Percentiles rank a stretch among this genome's conserved stretches.
Conservation (phyloP, 2,888 invertebrate species). For the Microchrysa polita region DNA sequence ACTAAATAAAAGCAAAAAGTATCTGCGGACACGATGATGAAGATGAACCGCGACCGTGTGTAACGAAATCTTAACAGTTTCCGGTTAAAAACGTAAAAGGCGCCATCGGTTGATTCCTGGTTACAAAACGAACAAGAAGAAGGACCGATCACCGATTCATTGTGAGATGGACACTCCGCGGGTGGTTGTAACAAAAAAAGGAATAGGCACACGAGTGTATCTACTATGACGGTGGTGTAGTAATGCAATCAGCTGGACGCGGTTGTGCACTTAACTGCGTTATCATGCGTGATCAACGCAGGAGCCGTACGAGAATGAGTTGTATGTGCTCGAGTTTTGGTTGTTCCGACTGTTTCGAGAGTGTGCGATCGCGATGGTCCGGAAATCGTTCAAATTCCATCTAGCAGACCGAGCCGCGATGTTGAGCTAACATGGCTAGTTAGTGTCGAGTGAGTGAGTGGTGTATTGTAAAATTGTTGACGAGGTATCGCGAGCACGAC, state of each 20-base stretch:
- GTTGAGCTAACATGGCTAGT: background rate
- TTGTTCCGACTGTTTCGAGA: conserved; percentile 23
- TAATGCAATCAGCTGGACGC: conserved; percentile 19
- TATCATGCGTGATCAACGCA: conserved; percentile 25
- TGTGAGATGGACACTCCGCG: background rate
- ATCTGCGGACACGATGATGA: background rate
- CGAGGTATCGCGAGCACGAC: conserved; percentile 11
- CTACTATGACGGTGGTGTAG: too few relatives aligned
- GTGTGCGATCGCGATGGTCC: conserved; percentile 26
- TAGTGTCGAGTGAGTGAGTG: too few relatives aligned
- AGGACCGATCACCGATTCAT: background rate
- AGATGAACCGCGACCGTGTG: background rate
- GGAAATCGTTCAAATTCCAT: conserved; percentile 41
- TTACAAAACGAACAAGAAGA: too few relatives aligned
- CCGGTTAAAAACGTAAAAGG: too few relatives aligned
- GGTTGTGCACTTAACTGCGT: conserved; percentile 31
- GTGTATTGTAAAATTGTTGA: too few relatives aligned
- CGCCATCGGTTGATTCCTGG: too few relatives aligned
- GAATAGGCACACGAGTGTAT: background rate
- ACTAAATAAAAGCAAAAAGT: conserved; percentile 30
- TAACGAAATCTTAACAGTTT: background rate
- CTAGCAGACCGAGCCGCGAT: conserved; percentile 3
- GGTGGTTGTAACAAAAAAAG: conserved; percentile 26
- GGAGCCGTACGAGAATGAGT: background rate
- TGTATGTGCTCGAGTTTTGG: conserved; percentile 34